These are phyloP conservation scores for Rhagium mordax DNA, from an alignment of 2,888 invertebrate genomes.

Conservation along the genomic window DNA sequence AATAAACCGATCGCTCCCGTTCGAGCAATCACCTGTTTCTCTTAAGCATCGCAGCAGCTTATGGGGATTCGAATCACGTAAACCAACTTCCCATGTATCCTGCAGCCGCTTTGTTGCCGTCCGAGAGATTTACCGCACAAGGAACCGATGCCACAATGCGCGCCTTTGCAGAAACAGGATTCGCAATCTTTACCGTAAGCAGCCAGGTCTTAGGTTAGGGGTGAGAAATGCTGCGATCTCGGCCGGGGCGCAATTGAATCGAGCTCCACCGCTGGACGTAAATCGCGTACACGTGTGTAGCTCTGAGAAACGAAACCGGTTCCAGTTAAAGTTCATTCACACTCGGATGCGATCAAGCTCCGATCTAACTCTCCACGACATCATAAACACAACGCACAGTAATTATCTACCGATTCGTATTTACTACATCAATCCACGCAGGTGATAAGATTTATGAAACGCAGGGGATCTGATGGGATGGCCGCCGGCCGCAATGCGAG, in stretches of 20 bases:
- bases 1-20: too few species aligned
- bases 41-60: background rate
- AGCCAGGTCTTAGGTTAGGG: background rate
- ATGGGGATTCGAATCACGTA: background rate
- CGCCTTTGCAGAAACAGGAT: conserved; percentile 6
- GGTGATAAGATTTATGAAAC: conserved; percentile 39
- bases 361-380: conserved; percentile 48
- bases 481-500: background rate
- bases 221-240: background rate
- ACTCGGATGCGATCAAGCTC: conserved; percentile 61
- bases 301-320: conserved; percentile 56
- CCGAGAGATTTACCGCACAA: conserved; percentile 6
- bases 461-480: background rate
- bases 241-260: conserved; percentile 18
- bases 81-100: conserved; percentile 6
- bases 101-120: background rate
- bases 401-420: conserved; percentile 63
- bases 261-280: background rate
- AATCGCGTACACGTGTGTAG: conserved; percentile 23
- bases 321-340: conserved; percentile 67
- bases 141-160: conserved; percentile 2
- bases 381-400: conserved; percentile 59
- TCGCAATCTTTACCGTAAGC: background rate
- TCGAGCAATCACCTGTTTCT: background rate
- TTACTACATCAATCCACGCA: conserved; percentile 54